These are phyloP conservation scores for Ptyas mucosa DNA, from an alignment of 2,113 vertebrate species.

Conservation along the genomic window DNA sequence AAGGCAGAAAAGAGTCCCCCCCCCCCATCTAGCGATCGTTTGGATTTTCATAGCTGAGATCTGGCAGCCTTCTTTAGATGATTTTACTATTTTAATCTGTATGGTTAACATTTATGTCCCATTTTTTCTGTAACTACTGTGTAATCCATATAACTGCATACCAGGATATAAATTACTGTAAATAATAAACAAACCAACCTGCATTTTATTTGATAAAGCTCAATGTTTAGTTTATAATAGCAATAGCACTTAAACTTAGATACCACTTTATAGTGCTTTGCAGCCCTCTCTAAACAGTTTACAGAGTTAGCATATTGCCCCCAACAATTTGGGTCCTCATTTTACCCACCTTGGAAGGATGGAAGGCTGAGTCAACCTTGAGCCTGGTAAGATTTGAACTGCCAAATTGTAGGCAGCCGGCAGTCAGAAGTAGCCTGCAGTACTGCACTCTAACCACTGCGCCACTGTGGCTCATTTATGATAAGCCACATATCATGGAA, in stretches of 20 bases:
- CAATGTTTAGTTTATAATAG: background rate
- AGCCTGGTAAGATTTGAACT: no score
- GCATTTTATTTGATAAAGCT: background rate
- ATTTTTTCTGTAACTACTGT: background rate
- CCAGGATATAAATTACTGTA: background rate
- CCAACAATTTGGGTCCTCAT: no score
- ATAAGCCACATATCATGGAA: background rate
- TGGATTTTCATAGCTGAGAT: background rate
- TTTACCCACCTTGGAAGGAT: no score
- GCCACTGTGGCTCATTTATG: no score
- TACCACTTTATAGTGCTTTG: no score
- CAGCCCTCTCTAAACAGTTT: no score
- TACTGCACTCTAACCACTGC: no score
- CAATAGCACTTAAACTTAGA: no score
- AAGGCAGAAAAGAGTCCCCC: background rate
- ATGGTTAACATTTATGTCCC: background rate
- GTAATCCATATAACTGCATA: background rate
- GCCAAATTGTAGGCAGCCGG: no score
- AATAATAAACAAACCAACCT: background rate
- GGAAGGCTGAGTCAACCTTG: no score
- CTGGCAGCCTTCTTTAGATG: background rate
- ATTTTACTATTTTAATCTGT: background rate
- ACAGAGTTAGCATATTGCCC: no score
- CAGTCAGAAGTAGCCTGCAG: no score
- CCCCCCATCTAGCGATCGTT: background rate